Evolutionary conservation across 2,888 invertebrate species (phyloP), one percentile per base, ranked within the genome.

Genomic region (Adineta ricciae): DNA sequence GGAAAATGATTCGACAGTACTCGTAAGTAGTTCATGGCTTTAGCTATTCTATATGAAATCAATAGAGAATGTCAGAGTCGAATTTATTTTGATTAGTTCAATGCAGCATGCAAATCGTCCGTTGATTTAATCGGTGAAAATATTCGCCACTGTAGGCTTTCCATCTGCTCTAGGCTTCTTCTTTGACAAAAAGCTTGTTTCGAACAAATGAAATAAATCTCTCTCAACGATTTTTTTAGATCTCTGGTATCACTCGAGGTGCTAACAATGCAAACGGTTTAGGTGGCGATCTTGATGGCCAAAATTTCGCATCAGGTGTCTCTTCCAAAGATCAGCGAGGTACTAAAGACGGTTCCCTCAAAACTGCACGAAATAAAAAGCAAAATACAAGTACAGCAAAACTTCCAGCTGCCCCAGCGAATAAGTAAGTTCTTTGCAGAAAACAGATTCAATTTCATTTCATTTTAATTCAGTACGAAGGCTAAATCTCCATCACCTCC

Each of bases 211-310:
- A 46, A 46, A 46, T 8, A 46, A 46, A 46, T 8, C 9, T 50
- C 19, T 50, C 50, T 50, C 19, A 50, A 50, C 3, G 16, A 50
- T 50, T 49, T 2, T 54, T 64, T 64, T n/a, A 78, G 78, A 78
- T 78, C 2, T n/a, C 24, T 38, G 78, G 78, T 9, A 24, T 8
- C 2, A 78, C 7, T 41, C 38, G 16, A 56, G 32, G 16, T 88
- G 46, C 46, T 46, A 46, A 46, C 11, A 46, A 46, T 46, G 46
- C 46, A 46, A 46, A 11, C 11, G 87, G 87, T 27, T 89, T 89
- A 87, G 89, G 90, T 24, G 89, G 88, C 8, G 90, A 90, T 38
- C 85, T 89, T 1, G 90, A 90, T 85, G 89, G 90, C 9, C 88
- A 88, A 50, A 78, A 82, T 38, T 90, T 89, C 86, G 90, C 90